Evolutionary conservation across 2,113 vertebrate genomes (phyloP).

Genomic region (Piaya cayana): DNA sequence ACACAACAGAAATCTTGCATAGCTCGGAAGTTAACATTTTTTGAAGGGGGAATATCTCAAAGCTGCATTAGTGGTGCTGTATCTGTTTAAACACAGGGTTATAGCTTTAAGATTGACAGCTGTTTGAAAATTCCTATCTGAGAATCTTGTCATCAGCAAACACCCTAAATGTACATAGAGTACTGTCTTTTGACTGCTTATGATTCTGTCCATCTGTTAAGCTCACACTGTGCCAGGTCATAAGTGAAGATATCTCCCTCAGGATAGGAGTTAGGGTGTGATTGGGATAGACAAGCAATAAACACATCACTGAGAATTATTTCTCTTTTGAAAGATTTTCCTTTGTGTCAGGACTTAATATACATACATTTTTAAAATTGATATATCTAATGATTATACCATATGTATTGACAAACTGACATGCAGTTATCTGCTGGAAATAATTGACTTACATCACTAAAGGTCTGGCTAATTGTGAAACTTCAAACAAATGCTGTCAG

Average conservation of each 20-base stretch:
- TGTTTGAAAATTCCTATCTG: conserved; percentile 50
- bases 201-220: conserved; percentile 53
- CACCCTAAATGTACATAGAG: conserved; percentile 5
- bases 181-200: conserved; percentile 32
- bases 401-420: neutral
- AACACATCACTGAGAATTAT: neutral
- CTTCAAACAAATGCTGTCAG: neutral
- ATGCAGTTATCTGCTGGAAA: neutral
- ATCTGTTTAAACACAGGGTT: neutral
- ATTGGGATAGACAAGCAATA: neutral
- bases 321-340: neutral
- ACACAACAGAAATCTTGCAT: neutral
- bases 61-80: neutral
- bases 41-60: neutral
- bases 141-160: conserved; percentile 8
- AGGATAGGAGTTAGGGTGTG: neutral
- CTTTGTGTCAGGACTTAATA: neutral
- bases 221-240: conserved; percentile 39
- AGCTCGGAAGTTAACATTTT: neutral
- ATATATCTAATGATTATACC: neutral
- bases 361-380: neutral
- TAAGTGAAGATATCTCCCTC: neutral
- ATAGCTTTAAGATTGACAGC: conserved; percentile 38
- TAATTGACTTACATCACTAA: neutral
- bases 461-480: neutral